Base-by-base conservation (phyloP, 1,140 invertebrate genomes). In the Drosophila littoralis region DNA sequence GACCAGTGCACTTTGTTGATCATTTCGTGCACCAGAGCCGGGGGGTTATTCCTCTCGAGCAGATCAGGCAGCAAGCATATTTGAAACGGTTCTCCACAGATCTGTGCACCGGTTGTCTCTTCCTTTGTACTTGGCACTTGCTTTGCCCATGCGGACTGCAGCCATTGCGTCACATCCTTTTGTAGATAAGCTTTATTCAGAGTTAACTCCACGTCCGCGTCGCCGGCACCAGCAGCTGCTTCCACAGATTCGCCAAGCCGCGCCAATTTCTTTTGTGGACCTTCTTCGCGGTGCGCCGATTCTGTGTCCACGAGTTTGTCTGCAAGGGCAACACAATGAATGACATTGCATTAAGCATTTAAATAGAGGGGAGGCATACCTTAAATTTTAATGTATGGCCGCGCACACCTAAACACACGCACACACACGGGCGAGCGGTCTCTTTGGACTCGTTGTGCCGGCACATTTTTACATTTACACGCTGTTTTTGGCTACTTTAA, bases 1-100 rank as follows among this genome's bases (percentile, higher is more conserved):
- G 93, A 94, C 94, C 94, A 95, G 35, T 94, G 93, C n/a, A 95
- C 77, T n/a, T 94, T 88, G 15, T 94, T 63, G 2, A 83, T 81
- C 50, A 92, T 92, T 55, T 92, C 91, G 35, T 89, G 65, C 0
- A 92, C 88, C 35, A 92, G 51, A 8, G 75, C 59, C 12, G 73
- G 54, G 36, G 68, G 81, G 0, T 45, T 72, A 7, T 60, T 75
- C 7, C 73, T 32, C 15, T 52, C 59, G 6, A 91, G 46, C 15
- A 91, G 17, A 1, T 77, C 60, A 0, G 90, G 90, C 9, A 91
- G 15, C 15, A 91, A 69, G 46, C 90, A 81, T n/a, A 91, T 90
- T 64, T 91, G 90, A 67, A 90, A 91, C 0, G 90, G 90, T 32
- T 91, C 74, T 0, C 38, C 59, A 35, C 72, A 91, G 3, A 91